Conservation (phyloP, 2,888 invertebrate genomes). For the Drosophila testacea region DNA sequence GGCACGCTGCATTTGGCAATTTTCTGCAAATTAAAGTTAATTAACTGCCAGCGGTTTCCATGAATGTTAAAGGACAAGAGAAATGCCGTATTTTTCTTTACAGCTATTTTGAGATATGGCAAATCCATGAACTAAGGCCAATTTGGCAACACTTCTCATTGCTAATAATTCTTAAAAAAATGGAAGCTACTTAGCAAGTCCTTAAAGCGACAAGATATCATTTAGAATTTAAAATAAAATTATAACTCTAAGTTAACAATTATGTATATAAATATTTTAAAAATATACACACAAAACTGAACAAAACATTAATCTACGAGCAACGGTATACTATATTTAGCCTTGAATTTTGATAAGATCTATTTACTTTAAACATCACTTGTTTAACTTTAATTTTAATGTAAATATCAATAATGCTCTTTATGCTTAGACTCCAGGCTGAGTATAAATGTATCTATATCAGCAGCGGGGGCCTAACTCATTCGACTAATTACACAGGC, state of each 20-base stretch:
- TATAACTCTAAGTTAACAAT: too few relatives aligned
- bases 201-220: too few relatives aligned
- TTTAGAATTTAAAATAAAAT: background rate
- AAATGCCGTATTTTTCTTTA: slow-evolving; percentile 5
- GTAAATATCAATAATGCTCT: background rate
- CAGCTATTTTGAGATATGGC: background rate
- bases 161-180: background rate
- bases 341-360: slow-evolving; percentile 1
- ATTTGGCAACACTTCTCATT: background rate
- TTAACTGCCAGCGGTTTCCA: slow-evolving; percentile 56
- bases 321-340: background rate
- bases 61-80: background rate
- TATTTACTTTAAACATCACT: background rate
- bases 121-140: background rate
- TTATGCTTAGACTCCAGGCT: background rate
- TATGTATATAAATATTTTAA: background rate
- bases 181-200: background rate
- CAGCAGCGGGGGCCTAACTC: too few relatives aligned
- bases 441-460: background rate
- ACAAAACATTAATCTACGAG: too few relatives aligned
- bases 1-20: slow-evolving; percentile 45
- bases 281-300: background rate
- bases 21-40: slow-evolving; percentile 57
- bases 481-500: slow-evolving; percentile 1
- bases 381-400: background rate